Evolutionary conservation across 2,113 vertebrate species (phyloP).

Genomic region (Brachypteracias leptosomus): DNA sequence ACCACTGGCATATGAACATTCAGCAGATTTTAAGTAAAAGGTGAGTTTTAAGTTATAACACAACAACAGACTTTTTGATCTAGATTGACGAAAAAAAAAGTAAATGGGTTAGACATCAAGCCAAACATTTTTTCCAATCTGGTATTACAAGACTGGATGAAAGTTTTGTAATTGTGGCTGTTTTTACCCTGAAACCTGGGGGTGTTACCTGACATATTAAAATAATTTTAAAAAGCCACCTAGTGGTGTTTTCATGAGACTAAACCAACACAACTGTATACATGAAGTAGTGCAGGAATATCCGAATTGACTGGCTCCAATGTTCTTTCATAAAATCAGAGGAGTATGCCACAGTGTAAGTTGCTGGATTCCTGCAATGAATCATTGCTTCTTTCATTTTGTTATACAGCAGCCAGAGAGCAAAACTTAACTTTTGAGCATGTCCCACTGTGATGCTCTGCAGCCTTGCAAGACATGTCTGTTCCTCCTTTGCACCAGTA

Average conservation of each 20-base stretch:
- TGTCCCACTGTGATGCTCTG: background rate
- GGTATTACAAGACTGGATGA: background rate
- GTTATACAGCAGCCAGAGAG: background rate
- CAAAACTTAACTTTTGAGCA: background rate
- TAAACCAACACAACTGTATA: background rate
- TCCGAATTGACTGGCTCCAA: background rate
- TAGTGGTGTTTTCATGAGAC: background rate
- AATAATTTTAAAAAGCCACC: background rate
- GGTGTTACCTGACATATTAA: background rate
- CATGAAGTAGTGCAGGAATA: background rate
- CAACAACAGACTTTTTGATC: background rate
- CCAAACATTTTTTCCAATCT: background rate
- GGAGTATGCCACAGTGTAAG: background rate
- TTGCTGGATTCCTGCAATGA: background rate
- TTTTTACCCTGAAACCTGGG: background rate
- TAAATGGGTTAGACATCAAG: background rate
- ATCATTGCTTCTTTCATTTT: background rate
- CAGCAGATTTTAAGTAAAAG: background rate
- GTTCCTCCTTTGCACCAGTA: background rate
- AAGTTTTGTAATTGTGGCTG: background rate
- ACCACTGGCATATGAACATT: background rate
- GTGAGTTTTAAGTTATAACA: background rate
- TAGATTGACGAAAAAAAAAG: background rate
- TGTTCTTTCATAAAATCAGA: background rate
- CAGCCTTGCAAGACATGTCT: background rate